A percentile compares a stretch with the other conserved stretches of the same genome.
Conservation (phyloP, 2,797 vertebrate species). For the Pseudomugil gertrudae region DNA sequence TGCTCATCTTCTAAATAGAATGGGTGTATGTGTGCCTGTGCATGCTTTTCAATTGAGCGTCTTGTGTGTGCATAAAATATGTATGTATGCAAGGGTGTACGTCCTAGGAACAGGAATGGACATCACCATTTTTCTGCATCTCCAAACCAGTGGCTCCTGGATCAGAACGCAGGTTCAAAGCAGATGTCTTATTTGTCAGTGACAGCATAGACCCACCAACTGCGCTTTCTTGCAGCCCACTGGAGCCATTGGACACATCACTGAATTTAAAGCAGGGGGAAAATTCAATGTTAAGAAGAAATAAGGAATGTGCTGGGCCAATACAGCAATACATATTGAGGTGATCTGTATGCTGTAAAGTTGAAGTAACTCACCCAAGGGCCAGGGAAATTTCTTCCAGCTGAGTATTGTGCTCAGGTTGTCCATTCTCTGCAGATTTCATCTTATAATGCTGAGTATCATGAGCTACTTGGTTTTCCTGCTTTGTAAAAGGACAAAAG, state of each 20-base stretch:
- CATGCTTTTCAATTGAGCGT: constrained; percentile 82
- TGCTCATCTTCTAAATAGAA: constrained; percentile 98
- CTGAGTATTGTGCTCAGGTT: constrained; percentile 89
- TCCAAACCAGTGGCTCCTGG: constrained; percentile 85
- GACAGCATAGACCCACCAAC: constrained; percentile 85
- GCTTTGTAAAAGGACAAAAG: constrained; percentile 33
- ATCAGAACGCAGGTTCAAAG: constrained; percentile 90
- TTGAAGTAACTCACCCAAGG: constrained; percentile 84
- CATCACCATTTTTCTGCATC: constrained; percentile 89
- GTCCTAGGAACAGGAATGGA: constrained; percentile 85
- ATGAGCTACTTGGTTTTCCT: constrained; percentile 92
- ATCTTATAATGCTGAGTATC: constrained; percentile 94
- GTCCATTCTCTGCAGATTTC: constrained; percentile 92
- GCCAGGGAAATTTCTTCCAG: constrained; percentile 91
- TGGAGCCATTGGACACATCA: constrained; percentile 93
- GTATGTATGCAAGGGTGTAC: constrained; percentile 51
- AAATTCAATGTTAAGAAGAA: constrained; percentile 2
- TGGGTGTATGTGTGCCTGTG: constrained; percentile 78
- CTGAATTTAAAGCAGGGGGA: constrained; percentile 63
- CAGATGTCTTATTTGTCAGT: constrained; percentile 89
- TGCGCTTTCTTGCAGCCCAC: constrained; percentile 85
- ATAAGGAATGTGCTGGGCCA: background rate
- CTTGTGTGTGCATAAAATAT: constrained; percentile 23
- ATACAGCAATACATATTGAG: background rate
- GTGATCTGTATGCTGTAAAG: background rate